phyloP scores from a whole-genome alignment of 2,888 invertebrate genomes.

The Coremacera marginata region DNA sequence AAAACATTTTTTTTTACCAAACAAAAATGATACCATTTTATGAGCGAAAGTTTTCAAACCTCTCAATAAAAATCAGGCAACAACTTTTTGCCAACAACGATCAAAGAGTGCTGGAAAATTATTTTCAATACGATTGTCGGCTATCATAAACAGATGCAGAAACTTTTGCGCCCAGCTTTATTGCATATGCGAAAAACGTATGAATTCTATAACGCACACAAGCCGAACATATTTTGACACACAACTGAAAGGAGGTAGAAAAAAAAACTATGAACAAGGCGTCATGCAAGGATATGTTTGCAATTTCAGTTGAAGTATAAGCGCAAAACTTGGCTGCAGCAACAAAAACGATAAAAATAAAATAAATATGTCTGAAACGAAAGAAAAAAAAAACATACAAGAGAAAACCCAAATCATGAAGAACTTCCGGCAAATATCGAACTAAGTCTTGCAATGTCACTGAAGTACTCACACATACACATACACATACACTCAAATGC shows the following conservation, averaged over 20 bases:
- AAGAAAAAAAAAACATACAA: not conserved
- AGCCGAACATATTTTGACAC: constrained; percentile 21
- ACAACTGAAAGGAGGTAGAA: not conserved
- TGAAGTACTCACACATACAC: too few species aligned
- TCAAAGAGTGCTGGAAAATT: not conserved
- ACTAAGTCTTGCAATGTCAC: not conserved
- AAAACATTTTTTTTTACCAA: not conserved
- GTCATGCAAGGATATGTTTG: not conserved
- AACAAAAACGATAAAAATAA: not conserved
- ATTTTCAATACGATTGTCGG: constrained; percentile 23
- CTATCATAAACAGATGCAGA: constrained; percentile 33
- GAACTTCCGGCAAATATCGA: constrained; percentile 3
- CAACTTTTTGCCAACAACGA: not conserved
- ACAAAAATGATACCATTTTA: too few species aligned
- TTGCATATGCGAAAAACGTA: constrained; percentile 14
- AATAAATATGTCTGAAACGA: not conserved
- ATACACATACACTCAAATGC: too few species aligned
- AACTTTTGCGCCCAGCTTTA: constrained; percentile 15
- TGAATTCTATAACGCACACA: constrained; percentile 12
- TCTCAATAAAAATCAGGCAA: not conserved
- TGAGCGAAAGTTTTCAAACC: not conserved
- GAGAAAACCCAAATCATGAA: constrained; percentile 17
- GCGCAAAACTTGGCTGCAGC: not conserved
- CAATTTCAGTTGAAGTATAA: constrained; percentile 37
- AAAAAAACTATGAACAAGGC: not conserved